A percentile compares a stretch with the other conserved stretches of the same genome.
Conservation (phyloP, 1,140 invertebrate genomes). For the Harpegnathos saltator region DNA sequence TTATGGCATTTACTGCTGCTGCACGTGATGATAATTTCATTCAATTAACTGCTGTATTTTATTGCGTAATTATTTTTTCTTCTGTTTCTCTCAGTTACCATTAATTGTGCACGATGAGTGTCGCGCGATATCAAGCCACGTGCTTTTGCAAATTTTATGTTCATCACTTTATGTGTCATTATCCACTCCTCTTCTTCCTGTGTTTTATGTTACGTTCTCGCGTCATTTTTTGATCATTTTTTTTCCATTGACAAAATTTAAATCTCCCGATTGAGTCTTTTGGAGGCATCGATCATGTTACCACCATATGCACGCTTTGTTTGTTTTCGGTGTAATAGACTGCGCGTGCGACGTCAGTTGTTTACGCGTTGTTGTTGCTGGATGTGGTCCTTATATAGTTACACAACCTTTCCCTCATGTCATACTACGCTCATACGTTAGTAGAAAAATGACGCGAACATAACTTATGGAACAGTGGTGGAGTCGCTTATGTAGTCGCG, state of each 20-base stretch:
- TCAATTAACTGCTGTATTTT: conserved; percentile 32
- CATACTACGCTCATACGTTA: conserved; percentile 58
- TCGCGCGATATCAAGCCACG: background rate
- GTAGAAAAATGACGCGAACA: conserved; percentile 78
- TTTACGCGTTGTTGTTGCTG: conserved; percentile 23
- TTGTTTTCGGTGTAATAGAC: conserved; percentile 69
- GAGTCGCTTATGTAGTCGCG: too few species aligned
- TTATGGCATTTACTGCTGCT: background rate
- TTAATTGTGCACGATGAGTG: conserved; percentile 10
- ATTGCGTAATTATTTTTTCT: background rate
- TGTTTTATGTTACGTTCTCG: conserved; percentile 75
- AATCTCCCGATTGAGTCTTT: conserved; percentile 19
- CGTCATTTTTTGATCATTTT: conserved; percentile 72
- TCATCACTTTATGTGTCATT: conserved; percentile 18
- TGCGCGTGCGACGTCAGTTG: conserved; percentile 12
- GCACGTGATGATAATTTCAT: conserved; percentile 35
- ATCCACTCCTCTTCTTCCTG: conserved; percentile 52
- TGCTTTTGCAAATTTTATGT: conserved; percentile 3
- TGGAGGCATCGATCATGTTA: background rate
- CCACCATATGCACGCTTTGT: conserved; percentile 66
- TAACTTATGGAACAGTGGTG: conserved; percentile 85
- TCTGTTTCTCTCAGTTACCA: background rate
- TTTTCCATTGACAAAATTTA: conserved; percentile 29
- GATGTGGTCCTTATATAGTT: conserved; percentile 19
- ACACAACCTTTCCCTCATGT: conserved; percentile 55